Conservation (phyloP, 1,140 invertebrate species). For the Cyclargus thomasi region DNA sequence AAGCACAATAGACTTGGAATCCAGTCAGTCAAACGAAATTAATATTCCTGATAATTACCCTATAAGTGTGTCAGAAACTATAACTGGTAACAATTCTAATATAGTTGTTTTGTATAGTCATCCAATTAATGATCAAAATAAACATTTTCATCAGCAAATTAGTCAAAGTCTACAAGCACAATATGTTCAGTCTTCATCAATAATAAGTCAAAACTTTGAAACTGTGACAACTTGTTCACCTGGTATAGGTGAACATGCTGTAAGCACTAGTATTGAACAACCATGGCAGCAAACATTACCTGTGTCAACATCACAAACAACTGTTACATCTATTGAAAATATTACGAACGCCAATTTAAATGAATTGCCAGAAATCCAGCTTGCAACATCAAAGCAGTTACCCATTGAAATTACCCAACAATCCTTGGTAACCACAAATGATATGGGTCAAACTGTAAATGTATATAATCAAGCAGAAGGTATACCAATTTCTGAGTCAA, state of each 20-base stretch:
- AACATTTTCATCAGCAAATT: constrained; percentile 66
- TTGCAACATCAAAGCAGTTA: constrained; percentile 17
- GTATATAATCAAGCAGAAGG: not conserved
- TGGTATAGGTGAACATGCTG: constrained; percentile 39
- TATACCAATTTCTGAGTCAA: not conserved
- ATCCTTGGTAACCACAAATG: constrained; percentile 7
- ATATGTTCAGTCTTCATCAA: constrained; percentile 59
- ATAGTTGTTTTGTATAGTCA: constrained; percentile 79
- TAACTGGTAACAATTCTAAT: constrained; percentile 73
- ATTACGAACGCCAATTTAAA: constrained; percentile 21
- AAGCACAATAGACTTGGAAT: constrained; percentile 47
- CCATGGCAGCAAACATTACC: constrained; percentile 44
- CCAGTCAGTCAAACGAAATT: constrained; percentile 57
- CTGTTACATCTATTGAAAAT: constrained; percentile 23
- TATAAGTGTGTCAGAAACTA: constrained; percentile 60
- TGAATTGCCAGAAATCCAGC: constrained; percentile 27
- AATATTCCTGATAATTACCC: constrained; percentile 64
- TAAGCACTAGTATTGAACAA: constrained; percentile 35
- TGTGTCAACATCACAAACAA: constrained; percentile 26
- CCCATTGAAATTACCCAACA: constrained; percentile 8
- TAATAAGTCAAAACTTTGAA: constrained; percentile 74
- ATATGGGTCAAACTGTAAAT: constrained; percentile 12
- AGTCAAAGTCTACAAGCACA: constrained; percentile 53
- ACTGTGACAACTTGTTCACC: constrained; percentile 70
- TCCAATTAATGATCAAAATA: constrained; percentile 72